A percentile compares a stretch with the other conserved stretches of the same genome.
Conservation (phyloP, 2,797 vertebrate species). For the Garrulus glandarius region DNA sequence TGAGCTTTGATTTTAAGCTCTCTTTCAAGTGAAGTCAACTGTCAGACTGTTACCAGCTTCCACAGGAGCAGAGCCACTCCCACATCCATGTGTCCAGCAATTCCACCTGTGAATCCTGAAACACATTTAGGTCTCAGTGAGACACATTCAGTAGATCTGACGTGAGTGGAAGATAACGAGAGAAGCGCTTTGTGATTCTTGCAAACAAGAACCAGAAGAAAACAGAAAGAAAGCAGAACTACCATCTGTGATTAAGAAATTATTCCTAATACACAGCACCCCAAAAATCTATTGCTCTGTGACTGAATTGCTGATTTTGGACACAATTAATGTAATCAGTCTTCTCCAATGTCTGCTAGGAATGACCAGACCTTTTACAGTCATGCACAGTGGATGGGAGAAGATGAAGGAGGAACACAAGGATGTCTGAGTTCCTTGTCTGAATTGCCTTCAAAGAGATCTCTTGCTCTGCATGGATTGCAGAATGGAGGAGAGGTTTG, state of each 20-base stretch:
- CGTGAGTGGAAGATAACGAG: not conserved
- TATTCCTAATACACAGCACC: not conserved
- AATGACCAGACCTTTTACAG: not conserved
- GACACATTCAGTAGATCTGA: not conserved
- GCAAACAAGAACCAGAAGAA: not conserved
- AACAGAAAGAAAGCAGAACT: not conserved
- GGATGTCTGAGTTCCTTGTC: not conserved
- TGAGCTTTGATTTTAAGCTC: not conserved
- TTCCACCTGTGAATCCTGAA: not conserved
- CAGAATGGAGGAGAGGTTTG: not conserved
- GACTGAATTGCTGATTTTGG: not conserved
- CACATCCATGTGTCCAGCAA: accelerated
- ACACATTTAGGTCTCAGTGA: not conserved
- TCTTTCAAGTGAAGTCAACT: not conserved
- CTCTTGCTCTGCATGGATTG: not conserved
- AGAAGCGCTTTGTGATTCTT: not conserved
- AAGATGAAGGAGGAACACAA: not conserved
- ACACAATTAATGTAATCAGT: not conserved
- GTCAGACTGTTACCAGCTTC: not conserved
- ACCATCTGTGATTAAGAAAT: not conserved
- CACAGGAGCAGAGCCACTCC: not conserved
- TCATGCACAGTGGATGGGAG: not conserved
- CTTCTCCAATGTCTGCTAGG: not conserved
- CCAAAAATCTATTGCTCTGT: not conserved
- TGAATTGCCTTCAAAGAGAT: not conserved